Base-by-base conservation (phyloP, 2,888 invertebrate species). In the Drosophila borealis region DNA sequence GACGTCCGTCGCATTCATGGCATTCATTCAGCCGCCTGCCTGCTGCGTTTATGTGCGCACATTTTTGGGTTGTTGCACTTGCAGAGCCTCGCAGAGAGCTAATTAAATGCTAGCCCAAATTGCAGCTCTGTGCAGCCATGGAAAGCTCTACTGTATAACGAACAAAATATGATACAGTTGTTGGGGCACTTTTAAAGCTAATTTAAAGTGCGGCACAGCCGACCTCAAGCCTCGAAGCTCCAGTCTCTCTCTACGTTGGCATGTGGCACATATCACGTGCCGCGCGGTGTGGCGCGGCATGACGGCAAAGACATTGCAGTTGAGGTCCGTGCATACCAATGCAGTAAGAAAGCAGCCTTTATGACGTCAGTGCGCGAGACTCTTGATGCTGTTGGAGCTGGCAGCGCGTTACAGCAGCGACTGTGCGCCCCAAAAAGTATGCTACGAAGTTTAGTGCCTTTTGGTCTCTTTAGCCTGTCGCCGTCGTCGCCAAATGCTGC, bases 191-290 rank as follows among this genome's bases (percentile, higher is more conserved):
- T 66, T 88, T 89, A 84, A 84, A 74, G 84, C 74, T 65, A 73
- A 87, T 87, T 89, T 87, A 87, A 86, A 84, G 87, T 41, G 34
- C 19, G 34, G 60, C 33, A 17, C 39, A 57, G 41, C 48, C 34
- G 25, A 11, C 19, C 51, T 14, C 4, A 14, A 21, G 49, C 25
- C 13, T 13, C 11, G 29, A 21, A 25, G 13, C 21, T 11, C 9
- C 21, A 64, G 29, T 17, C 53, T 45, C 17, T 17, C 17, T 17
- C 29, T 44, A 42, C 53, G 56, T 33, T 45, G 85, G 73, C 85
- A 89, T 84, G 89, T 79, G 85, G 85, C 88, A 85, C 85, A 81
- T 81, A 87, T 89, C 89, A 89, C 89, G 89, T 87, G 77, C 87
- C 66, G 54, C 45, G 49, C 56, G 33, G 54, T 34, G 51, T 34